A percentile compares a stretch with the other conserved stretches of the same genome.
Conservation (phyloP, 2,797 vertebrate species). For the Premnoplex brunnescens region DNA sequence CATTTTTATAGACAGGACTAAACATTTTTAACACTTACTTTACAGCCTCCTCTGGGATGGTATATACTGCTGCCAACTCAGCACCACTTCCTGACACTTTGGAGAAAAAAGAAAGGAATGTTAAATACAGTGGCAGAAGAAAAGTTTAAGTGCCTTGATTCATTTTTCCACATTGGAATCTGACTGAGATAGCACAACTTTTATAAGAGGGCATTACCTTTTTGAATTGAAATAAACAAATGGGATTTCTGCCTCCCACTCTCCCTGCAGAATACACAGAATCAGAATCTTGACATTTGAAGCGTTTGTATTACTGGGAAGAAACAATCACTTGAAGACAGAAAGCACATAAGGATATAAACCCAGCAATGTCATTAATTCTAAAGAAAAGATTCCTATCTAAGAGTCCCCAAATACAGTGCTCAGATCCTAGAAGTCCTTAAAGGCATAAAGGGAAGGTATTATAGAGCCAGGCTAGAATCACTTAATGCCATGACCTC, state of each 20-base stretch:
- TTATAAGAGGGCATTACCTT: not conserved
- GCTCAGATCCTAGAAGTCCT: not conserved
- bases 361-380: not conserved
- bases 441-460: not conserved
- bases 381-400: not conserved
- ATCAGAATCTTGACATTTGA: not conserved
- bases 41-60: conserved; percentile 54
- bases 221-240: not conserved
- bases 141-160: not conserved
- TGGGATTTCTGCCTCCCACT: not conserved
- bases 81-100: conserved; percentile 32
- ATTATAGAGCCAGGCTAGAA: not conserved
- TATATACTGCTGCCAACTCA: conserved; percentile 25
- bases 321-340: not conserved
- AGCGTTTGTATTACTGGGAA: not conserved
- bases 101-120: conserved; percentile 24
- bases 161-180: not conserved
- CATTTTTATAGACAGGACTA: conserved; percentile 44
- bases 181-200: not conserved
- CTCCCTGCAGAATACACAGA: not conserved
- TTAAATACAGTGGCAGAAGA: not conserved
- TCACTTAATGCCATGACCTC: not conserved
- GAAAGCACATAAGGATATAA: not conserved
- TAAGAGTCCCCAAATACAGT: not conserved
- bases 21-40: conserved; percentile 47